Base-by-base conservation (phyloP, 1,140 invertebrate genomes). In the Helicoverpa zea region DNA sequence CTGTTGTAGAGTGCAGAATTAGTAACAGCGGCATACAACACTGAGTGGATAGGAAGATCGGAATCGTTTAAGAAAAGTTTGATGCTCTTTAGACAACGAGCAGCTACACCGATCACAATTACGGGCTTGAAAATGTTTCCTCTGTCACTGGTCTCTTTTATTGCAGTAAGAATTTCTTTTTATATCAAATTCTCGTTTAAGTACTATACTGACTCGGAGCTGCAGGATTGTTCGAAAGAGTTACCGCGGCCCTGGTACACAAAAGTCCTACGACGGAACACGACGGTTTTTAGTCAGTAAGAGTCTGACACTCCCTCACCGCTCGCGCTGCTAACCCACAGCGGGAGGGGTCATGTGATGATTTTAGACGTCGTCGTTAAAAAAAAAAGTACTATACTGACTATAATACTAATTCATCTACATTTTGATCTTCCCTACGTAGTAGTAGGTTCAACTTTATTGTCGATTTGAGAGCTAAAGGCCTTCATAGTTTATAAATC, bases 51-150 rank as follows among this genome's bases (percentile, higher is more conserved):
- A 54, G 75, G 88, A 9, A 86, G 87, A 82, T 88, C 87, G n/a
- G 79, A 86, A 51, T 63, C 75, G 51, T 93, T 91, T 80, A 95
- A 94, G 81, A 83, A 84, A 10, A 90, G 82, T 78, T 78, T 94
- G 61, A 88, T 82, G 73, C 80, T 94, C 63, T 93, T 95, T 78
- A 86, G 91, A 82, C 86, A 88, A 75, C 84, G 90, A 10, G 82
- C 89, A 0, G 88, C 91, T 51, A 87, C 63, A 11, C 87, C 90
- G 5, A 84, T 93, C 49, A 81, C 85, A 2, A 82, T 95, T 29
- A 89, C 85, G 9, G 90, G 89, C n/a, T 84, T 89, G 18, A 90
- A 91, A 77, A 82, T 93, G 82, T 91, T 94, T 66, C 86, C 86
- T 35, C 72, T 94, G 18, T 90, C 91, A 59, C 85, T 94, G 47